These are phyloP conservation scores for Sarcophaga carnaria DNA, from an alignment of 2,888 invertebrate genomes.

Conservation along the genomic window DNA sequence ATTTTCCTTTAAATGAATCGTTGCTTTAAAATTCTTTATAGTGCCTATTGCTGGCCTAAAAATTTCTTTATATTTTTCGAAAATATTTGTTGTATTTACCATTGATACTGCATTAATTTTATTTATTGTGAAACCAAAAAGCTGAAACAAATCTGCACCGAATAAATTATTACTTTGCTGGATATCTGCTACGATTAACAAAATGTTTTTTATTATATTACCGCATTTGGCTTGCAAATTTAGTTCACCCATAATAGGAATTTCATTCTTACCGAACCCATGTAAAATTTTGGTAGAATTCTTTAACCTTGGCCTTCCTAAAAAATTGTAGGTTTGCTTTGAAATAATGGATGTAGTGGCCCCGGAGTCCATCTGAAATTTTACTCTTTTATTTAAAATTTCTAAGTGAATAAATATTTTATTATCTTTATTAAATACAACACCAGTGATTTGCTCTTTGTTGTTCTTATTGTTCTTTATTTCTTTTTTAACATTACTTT, in stretches of 20 bases:
- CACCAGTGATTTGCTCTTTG: no score
- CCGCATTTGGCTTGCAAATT: conserved; percentile 30
- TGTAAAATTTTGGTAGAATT: conserved; percentile 22
- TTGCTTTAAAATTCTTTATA: conserved; percentile 59
- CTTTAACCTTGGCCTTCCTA: conserved; percentile 18
- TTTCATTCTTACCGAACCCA: conserved; percentile 17
- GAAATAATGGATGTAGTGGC: conserved; percentile 48
- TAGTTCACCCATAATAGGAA: conserved; percentile 32
- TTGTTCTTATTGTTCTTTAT: no score
- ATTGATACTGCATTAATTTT: background rate
- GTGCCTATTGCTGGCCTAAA: conserved; percentile 49
- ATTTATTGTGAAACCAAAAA: conserved; percentile 37
- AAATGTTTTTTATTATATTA: conserved; percentile 2
- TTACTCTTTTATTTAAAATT: background rate
- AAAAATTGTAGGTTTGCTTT: conserved; percentile 17
- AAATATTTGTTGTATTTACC: conserved; percentile 2
- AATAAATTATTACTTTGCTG: conserved; percentile 58
- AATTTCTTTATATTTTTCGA: conserved; percentile 12
- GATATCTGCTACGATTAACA: conserved; percentile 24
- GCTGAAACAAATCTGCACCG: conserved; percentile 55
- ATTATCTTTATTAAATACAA: background rate
- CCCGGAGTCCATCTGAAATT: conserved; percentile 34
- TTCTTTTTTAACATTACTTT: no score
- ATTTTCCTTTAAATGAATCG: conserved; percentile 63
- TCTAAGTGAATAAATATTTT: background rate